These are phyloP conservation scores for Epiperipatus broadwayi DNA, from an alignment of 2,888 invertebrate species.

Conservation along the genomic window DNA sequence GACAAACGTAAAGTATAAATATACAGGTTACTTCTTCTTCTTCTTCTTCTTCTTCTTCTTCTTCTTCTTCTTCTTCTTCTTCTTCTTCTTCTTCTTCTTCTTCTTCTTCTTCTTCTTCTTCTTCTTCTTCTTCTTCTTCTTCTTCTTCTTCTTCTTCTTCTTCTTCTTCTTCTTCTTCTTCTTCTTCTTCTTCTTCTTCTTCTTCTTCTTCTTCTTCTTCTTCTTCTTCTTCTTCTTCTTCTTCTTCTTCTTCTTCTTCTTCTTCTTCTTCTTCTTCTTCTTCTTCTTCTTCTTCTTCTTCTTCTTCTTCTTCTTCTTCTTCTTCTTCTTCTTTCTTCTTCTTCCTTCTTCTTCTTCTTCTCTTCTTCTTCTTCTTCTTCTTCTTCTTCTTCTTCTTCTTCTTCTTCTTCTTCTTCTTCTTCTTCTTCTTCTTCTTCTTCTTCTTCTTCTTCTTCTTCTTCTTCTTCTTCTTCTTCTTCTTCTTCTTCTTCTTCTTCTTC, in stretches of 20 bases:
- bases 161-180: background rate
- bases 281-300: background rate
- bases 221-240: background rate
- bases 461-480: background rate
- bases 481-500: conserved; percentile 3
- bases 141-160: background rate
- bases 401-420: background rate
- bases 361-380: background rate
- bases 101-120: background rate
- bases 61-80: background rate
- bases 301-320: background rate
- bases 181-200: background rate
- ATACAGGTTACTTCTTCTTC: too few species aligned
- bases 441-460: background rate
- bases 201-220: conserved; percentile 1
- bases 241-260: background rate
- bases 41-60: background rate
- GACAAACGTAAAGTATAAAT: too few species aligned
- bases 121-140: background rate
- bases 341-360: background rate
- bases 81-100: too few species aligned
- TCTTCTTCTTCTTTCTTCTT: background rate
- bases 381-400: background rate
- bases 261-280: background rate
- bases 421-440: too few species aligned